These are phyloP conservation scores for Lasioglossum vierecki DNA, from an alignment of 2,888 invertebrate genomes.

Conservation along the genomic window DNA sequence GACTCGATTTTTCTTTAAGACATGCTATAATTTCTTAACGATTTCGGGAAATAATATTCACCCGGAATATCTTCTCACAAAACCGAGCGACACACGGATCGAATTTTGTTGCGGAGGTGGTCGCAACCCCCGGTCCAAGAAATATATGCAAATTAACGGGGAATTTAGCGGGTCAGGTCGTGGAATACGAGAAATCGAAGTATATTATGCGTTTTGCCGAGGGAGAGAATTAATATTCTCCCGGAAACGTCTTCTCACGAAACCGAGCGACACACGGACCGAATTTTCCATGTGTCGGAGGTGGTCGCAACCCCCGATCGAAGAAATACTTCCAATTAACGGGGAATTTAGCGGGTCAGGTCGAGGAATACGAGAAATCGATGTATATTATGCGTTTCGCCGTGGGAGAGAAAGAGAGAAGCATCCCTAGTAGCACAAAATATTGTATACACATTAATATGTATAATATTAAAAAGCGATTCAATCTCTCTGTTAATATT, in stretches of 20 bases:
- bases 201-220: neutral
- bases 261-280: neutral
- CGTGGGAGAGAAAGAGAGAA: slow-evolving; percentile 29
- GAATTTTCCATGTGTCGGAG: neutral
- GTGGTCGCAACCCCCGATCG: neutral
- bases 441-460: no score
- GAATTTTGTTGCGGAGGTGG: neutral
- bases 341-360: neutral
- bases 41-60: neutral
- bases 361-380: slow-evolving; percentile 1
- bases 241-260: no score
- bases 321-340: neutral
- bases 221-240: neutral
- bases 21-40: neutral
- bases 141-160: neutral
- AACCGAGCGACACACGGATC: neutral
- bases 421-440: slow-evolving; percentile 11
- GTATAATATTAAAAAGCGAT: no score
- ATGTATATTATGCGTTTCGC: neutral
- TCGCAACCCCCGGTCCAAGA: neutral
- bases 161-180: neutral
- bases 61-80: no score
- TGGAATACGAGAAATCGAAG: slow-evolving; percentile 7
- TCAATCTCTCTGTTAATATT: no score
- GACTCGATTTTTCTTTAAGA: neutral